Percentiles rank a stretch among this genome's conserved stretches.
phyloP scores from a whole-genome alignment of 2,888 invertebrate species.

The Siphonodentalium dalli region DNA sequence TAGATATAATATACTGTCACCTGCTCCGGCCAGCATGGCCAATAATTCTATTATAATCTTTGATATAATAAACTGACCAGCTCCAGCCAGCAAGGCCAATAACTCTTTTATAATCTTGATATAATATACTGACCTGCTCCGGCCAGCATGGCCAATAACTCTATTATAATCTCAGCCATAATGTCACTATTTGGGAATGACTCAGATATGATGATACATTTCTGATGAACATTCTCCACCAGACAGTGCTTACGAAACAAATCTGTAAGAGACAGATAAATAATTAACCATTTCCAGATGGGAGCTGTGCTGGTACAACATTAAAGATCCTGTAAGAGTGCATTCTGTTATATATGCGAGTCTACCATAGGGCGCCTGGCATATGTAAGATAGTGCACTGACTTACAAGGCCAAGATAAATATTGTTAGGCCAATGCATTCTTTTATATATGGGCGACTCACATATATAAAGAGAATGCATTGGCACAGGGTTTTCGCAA shows the following conservation, averaged over 20 bases:
- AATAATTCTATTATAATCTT: background rate
- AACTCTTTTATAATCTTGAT: slow-evolving; percentile 36
- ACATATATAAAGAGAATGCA: too few relatives aligned
- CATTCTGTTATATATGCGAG: too few relatives aligned
- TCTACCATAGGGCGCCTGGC: too few relatives aligned
- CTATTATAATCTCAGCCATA: slow-evolving; percentile 52
- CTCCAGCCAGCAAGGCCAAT: slow-evolving; percentile 46
- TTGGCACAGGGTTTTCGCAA: too few relatives aligned
- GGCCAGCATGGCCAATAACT: slow-evolving; percentile 49
- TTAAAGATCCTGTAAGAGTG: too few relatives aligned
- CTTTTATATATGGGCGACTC: too few relatives aligned
- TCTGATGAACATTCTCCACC: slow-evolving; percentile 40
- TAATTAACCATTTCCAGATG: background rate
- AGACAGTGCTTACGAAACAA: slow-evolving; percentile 47
- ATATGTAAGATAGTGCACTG: too few relatives aligned
- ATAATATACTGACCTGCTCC: slow-evolving; percentile 40
- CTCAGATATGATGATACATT: slow-evolving; percentile 38
- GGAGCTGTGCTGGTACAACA: too few relatives aligned
- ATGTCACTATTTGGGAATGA: slow-evolving; percentile 35
- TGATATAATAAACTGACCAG: background rate
- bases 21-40: background rate
- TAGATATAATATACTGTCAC: too few relatives aligned
- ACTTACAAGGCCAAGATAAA: too few relatives aligned
- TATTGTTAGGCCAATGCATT: too few relatives aligned
- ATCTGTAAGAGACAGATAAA: slow-evolving; percentile 29